Evolutionary conservation across 2,888 invertebrate genomes (phyloP).

Genomic region (Atrina japonica): DNA sequence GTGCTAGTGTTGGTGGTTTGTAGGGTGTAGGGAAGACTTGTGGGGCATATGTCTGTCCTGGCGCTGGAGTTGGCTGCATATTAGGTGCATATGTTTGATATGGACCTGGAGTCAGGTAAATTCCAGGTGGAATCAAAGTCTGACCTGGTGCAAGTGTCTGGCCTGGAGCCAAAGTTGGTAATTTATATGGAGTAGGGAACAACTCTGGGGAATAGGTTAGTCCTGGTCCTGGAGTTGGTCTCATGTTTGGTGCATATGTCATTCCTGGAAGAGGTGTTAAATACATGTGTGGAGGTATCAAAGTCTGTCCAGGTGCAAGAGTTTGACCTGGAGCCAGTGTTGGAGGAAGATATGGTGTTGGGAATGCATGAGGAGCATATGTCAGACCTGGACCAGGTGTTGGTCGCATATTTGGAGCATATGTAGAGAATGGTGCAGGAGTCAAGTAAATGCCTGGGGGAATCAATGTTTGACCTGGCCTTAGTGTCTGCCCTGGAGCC

Average conservation of each 20-base stretch:
- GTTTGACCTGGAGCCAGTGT: conserved; percentile 56
- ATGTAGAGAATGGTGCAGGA: conserved; percentile 52
- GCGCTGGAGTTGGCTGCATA: conserved; percentile 46
- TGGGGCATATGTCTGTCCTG: conserved; percentile 47
- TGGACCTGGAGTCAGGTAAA: conserved; percentile 44
- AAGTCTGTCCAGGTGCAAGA: conserved; percentile 43
- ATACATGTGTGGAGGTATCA: conserved; percentile 45
- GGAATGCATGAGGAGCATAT: conserved; percentile 50
- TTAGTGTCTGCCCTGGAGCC: conserved; percentile 48
- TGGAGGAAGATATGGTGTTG: conserved; percentile 55
- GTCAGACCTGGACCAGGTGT: conserved; percentile 54
- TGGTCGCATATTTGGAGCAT: conserved; percentile 51
- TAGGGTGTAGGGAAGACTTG: conserved; percentile 48
- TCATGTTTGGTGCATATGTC: conserved; percentile 52
- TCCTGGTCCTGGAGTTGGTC: conserved; percentile 55
- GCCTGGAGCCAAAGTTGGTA: conserved; percentile 56
- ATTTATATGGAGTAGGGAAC: conserved; percentile 43
- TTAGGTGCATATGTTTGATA: conserved; percentile 50
- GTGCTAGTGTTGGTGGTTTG: conserved; percentile 53
- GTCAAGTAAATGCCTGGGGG: conserved; percentile 53
- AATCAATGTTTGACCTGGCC: conserved; percentile 54
- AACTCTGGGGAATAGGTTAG: conserved; percentile 47
- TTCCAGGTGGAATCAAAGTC: conserved; percentile 49
- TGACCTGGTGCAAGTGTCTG: conserved; percentile 49
- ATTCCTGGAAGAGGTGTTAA: conserved; percentile 52